Evolutionary conservation across 2,888 invertebrate genomes (phyloP), one percentile per base, ranked within the genome.

Genomic region (Halictus quadricinctus): DNA sequence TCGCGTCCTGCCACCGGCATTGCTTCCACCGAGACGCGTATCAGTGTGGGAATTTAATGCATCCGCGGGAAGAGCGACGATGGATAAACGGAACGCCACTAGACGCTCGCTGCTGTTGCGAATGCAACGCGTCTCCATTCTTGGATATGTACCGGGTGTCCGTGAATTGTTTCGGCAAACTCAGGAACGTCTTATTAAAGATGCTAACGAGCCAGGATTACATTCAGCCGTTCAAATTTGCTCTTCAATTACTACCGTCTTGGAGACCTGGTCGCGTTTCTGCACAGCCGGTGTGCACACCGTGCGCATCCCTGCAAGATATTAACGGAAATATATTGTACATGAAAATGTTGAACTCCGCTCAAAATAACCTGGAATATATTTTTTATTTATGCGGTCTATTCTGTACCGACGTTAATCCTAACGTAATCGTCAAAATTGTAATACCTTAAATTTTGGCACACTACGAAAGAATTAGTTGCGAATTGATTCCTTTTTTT

Each of bases 41-140:
- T 88, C 84, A 74, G 84, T 79, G 85, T 79, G 79, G 87, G 89
- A 89, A 92, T 92, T 91, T 90, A 88, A 91, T 90, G 92, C 89
- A 90, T 92, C 88, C 87, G 87, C 86, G 81, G 84, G 83, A 86
- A 84, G 83, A 83, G 80, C 87, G 74, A 84, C 76, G 72, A 79
- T 69, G 80, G 82, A 88, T 88, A 88, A 88, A 86, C 79, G 83
- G 69, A 76, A 76, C 74, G 80, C 73, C 72, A 83, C 85, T 85
- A 83, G 81, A 81, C 81, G 73, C 70, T n/a, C 36, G 79, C 70
- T 74, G 41, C 66, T 50, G 80, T 58, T 25, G 64, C 78, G 46
- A 79, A 76, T 29, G 76, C 78, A 64, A 48, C 79, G 48, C 75
- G 79, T 25, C 77, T 80, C 43, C 74, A 36, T 74, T 58, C 54